These are phyloP conservation scores for Cyanocitta stelleri DNA, from an alignment of 2,113 vertebrate genomes.

Conservation along the genomic window DNA sequence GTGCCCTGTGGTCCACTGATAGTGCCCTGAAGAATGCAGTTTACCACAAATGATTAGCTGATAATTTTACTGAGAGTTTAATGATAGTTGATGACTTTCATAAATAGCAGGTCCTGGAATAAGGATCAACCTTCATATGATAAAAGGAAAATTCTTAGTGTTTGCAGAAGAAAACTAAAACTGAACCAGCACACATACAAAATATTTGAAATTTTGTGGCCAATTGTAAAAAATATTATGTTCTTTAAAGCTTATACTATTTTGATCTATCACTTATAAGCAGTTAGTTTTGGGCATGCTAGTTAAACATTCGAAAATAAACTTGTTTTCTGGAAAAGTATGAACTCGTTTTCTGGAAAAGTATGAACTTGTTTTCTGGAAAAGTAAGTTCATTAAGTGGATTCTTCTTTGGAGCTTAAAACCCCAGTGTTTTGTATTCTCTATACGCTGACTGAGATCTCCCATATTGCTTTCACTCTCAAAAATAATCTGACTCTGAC, in stretches of 20 bases:
- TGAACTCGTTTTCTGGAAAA: too few relatives aligned
- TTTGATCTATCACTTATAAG: neutral
- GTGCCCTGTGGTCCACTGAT: neutral
- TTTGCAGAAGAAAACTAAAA: neutral
- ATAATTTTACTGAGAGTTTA: neutral
- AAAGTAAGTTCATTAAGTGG: neutral
- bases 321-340: neutral
- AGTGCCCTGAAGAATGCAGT: neutral
- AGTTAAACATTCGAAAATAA: neutral
- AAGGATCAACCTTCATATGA: neutral
- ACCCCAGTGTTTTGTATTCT: neutral
- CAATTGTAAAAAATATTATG: neutral
- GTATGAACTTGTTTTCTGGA: neutral
- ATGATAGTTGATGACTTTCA: neutral
- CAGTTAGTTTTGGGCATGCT: neutral
- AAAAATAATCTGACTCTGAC: neutral
- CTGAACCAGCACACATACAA: neutral
- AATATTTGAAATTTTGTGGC: neutral
- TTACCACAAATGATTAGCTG: neutral
- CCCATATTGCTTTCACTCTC: neutral
- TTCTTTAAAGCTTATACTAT: neutral
- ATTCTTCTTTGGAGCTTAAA: neutral
- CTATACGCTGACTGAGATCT: neutral
- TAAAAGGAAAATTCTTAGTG: neutral
- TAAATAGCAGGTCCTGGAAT: neutral